Evolutionary conservation across 2,888 invertebrate species (phyloP).

Genomic region (Heteropelma amictum): DNA sequence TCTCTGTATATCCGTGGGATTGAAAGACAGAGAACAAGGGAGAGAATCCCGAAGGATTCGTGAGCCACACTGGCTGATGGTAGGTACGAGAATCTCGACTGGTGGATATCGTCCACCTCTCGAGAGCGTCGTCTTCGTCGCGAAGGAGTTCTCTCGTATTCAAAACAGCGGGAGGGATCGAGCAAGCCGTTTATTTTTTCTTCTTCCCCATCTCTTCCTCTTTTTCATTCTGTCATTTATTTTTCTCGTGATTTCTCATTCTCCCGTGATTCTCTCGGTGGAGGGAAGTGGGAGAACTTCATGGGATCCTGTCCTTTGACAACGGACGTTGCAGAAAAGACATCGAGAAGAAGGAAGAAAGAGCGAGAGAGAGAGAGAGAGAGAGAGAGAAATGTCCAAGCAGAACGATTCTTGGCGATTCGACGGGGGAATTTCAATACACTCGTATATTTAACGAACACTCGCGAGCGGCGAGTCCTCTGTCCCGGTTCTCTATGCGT

Average conservation of each 20-base stretch:
- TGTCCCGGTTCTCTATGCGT: constrained; percentile 23
- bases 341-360: constrained; percentile 52
- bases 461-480: constrained; percentile 52
- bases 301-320: constrained; percentile 74
- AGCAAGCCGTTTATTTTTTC: constrained; percentile 4
- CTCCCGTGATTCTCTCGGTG: constrained; percentile 41
- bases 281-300: constrained; percentile 66
- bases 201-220: constrained; percentile 1
- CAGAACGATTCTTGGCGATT: constrained; percentile 41
- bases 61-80: constrained; percentile 10
- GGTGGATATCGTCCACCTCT: constrained; percentile 52
- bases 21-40: constrained; percentile 55
- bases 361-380: constrained; percentile 35
- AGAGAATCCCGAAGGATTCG: constrained; percentile 40
- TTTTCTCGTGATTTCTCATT: constrained; percentile 57
- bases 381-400: constrained; percentile 27
- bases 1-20: constrained; percentile 14
- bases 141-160: constrained; percentile 67
- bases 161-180: constrained; percentile 74
- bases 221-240: constrained; percentile 27
- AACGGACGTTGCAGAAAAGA: constrained; percentile 60
- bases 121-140: constrained; percentile 53
- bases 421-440: constrained; percentile 73
- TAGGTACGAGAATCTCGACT: constrained; percentile 13
- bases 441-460: constrained; percentile 75